Conservation (phyloP, 1,140 invertebrate genomes). For the Cyclina sinensis region DNA sequence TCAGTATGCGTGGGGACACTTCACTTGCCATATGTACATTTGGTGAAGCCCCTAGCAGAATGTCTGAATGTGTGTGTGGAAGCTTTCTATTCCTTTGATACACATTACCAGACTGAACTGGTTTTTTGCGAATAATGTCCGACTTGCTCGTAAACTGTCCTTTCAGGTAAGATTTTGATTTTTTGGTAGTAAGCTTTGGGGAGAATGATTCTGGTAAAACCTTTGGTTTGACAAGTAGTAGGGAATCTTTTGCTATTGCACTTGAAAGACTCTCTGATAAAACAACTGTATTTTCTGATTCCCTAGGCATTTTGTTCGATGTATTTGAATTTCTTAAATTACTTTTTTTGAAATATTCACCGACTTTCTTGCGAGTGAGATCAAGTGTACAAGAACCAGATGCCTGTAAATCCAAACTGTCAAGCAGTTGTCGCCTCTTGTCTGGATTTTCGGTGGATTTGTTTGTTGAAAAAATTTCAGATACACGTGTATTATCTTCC, state of each 20-base stretch:
- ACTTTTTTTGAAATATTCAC: slow-evolving; percentile 4
- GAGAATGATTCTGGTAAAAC: neutral
- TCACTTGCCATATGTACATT: neutral
- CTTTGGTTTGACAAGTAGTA: slow-evolving; percentile 26
- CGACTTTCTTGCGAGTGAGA: slow-evolving; percentile 12
- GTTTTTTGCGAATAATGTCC: neutral
- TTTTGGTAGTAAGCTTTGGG: neutral
- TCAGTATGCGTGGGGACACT: neutral
- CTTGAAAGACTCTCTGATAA: neutral
- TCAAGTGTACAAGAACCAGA: neutral
- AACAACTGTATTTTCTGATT: neutral
- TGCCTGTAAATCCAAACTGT: slow-evolving; percentile 32
- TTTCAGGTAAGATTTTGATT: neutral
- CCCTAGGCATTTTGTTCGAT: neutral
- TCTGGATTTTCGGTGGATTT: neutral
- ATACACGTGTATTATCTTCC: neutral
- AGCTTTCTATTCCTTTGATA: neutral
- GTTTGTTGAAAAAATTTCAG: neutral
- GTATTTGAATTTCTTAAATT: neutral
- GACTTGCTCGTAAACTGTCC: neutral
- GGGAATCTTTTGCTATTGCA: slow-evolving; percentile 3
- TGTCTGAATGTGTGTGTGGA: neutral
- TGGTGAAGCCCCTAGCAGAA: neutral
- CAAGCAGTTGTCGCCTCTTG: neutral
- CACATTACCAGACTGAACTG: neutral